Evolutionary conservation across 1,140 invertebrate genomes (phyloP).

Genomic region (Solenopsis invicta): DNA sequence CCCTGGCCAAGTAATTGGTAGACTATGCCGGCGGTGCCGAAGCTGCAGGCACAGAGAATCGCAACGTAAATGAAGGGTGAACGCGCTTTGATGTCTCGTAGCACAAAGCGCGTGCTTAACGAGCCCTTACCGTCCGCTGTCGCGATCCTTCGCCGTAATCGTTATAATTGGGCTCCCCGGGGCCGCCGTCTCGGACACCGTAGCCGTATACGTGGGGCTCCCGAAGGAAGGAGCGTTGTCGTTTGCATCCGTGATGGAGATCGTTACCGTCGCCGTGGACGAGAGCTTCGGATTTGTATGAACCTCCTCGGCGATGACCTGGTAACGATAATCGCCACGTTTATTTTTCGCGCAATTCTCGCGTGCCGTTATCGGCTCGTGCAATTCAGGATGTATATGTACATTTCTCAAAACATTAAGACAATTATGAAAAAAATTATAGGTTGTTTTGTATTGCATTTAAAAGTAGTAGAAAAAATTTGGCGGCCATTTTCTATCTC

Average conservation of each 20-base stretch:
- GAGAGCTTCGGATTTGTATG: conserved; percentile 92
- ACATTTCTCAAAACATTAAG: no score
- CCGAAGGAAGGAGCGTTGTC: conserved; percentile 95
- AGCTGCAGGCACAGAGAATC: conserved; percentile 81
- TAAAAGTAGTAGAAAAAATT: no score
- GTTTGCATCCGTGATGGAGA: conserved; percentile 95
- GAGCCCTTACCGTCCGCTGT: conserved; percentile 91
- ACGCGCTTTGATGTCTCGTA: conserved; percentile 13
- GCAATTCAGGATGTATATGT: not conserved
- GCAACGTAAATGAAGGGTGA: not conserved
- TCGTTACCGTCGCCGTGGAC: conserved; percentile 95
- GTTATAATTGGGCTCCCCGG: conserved; percentile 91
- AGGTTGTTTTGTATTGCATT: no score
- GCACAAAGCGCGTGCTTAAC: conserved; percentile 48
- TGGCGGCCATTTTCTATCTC: no score
- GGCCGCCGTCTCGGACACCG: conserved; percentile 91
- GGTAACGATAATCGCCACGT: conserved; percentile 52
- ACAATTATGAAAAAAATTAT: no score
- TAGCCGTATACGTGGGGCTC: conserved; percentile 91
- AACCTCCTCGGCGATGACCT: conserved; percentile 94
- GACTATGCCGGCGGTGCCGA: conserved; percentile 93
- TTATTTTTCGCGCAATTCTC: not conserved
- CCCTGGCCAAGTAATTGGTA: conserved; percentile 95
- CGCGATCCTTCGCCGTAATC: conserved; percentile 94
- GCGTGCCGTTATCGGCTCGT: not conserved